A percentile compares a stretch with the other conserved stretches of the same genome.
These are phyloP conservation scores for Eupeodes luniger DNA, from an alignment of 2,888 invertebrate species.

Conservation along the genomic window DNA sequence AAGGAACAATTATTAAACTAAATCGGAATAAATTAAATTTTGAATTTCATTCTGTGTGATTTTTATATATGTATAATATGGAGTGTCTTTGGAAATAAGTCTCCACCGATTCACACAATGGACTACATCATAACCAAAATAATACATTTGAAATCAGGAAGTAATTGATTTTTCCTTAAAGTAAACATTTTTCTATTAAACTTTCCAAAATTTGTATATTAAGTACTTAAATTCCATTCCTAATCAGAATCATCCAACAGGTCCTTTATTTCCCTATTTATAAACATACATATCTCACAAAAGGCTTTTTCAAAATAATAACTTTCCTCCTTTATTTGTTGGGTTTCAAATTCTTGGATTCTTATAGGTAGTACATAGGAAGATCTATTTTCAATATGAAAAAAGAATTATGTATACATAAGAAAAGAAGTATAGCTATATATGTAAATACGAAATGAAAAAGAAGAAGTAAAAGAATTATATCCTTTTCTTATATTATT, in stretches of 20 bases:
- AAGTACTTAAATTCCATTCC: background rate
- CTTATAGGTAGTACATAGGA: background rate
- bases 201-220: background rate
- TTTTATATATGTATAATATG: too few species aligned
- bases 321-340: constrained; percentile 25
- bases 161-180: too few species aligned
- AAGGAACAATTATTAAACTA: too few species aligned
- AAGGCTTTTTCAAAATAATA: constrained; percentile 21
- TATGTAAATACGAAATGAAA: background rate
- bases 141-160: too few species aligned
- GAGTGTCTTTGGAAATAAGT: too few species aligned
- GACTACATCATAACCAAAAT: too few species aligned
- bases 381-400: constrained; percentile 14
- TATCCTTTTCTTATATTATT: background rate
- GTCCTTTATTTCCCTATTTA: background rate
- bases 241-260: background rate
- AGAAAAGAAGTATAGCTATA: background rate
- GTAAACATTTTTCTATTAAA: too few species aligned
- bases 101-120: too few species aligned
- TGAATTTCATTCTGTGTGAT: too few species aligned
- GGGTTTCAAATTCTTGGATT: constrained; percentile 18
- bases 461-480: background rate
- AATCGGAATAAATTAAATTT: too few species aligned
- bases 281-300: background rate
- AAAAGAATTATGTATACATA: background rate